Percentiles rank a stretch among this genome's conserved stretches.
phyloP scores from a whole-genome alignment of 2,113 vertebrate genomes.

The Gavia stellata region DNA sequence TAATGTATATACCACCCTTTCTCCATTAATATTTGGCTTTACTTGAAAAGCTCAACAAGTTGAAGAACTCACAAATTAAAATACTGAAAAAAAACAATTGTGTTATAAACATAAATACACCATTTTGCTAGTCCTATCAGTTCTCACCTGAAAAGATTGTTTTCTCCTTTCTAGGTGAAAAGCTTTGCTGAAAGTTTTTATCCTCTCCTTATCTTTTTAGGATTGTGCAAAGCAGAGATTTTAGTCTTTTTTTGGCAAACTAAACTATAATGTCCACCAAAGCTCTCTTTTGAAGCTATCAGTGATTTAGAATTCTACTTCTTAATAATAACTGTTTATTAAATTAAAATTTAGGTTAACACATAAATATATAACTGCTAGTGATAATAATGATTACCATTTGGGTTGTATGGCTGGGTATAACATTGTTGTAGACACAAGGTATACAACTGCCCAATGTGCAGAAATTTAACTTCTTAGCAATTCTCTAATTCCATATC shows the following conservation, averaged over 20 bases:
- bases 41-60: background rate
- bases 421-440: background rate
- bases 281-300: background rate
- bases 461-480: background rate
- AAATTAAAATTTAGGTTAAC: background rate
- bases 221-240: background rate
- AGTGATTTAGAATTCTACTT: background rate
- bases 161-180: background rate
- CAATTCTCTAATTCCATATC: no score
- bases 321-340: background rate
- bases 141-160: background rate
- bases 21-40: background rate
- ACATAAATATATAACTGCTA: background rate
- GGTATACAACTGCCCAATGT: background rate
- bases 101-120: background rate
- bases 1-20: background rate
- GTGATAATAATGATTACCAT: background rate
- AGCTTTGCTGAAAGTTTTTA: background rate
- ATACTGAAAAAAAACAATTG: background rate
- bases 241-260: background rate
- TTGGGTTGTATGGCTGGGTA: background rate
- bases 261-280: background rate
- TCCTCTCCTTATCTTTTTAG: background rate
- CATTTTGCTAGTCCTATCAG: background rate
- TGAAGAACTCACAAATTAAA: background rate